These are phyloP conservation scores for Drosophila pseudoananassae DNA, from an alignment of 1,140 invertebrate genomes.

Conservation along the genomic window DNA sequence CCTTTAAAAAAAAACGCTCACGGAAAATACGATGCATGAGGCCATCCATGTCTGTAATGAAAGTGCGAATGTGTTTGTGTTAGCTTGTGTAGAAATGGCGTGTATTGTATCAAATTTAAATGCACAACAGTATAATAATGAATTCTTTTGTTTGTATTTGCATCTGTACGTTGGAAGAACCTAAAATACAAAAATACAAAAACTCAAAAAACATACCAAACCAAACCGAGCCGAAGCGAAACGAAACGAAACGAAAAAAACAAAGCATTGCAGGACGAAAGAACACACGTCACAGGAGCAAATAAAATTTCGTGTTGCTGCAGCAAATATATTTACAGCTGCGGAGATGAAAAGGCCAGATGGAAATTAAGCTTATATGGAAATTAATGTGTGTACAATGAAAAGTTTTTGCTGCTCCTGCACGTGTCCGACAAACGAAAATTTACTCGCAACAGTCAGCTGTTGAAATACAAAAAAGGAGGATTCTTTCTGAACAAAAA, in stretches of 20 bases:
- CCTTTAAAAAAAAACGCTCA: constrained; percentile 9
- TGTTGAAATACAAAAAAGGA: constrained; percentile 24
- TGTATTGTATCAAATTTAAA: constrained; percentile 82
- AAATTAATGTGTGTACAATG: constrained; percentile 59
- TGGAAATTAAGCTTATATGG: constrained; percentile 63
- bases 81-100: constrained; percentile 69
- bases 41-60: constrained; percentile 40
- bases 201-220: constrained; percentile 16
- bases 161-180: constrained; percentile 46
- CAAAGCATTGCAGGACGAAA: constrained; percentile 24
- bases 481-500: neutral
- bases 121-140: constrained; percentile 77
- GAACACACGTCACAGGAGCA: constrained; percentile 13
- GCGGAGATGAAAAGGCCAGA: constrained; percentile 45
- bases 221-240: constrained; percentile 30
- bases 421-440: constrained; percentile 42
- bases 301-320: constrained; percentile 21
- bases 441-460: constrained; percentile 44
- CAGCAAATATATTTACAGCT: constrained; percentile 45
- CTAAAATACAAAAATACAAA: constrained; percentile 26
- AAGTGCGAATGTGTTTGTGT: constrained; percentile 37
- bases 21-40: constrained; percentile 58
- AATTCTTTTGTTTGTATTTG: constrained; percentile 79
- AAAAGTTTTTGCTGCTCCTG: constrained; percentile 43
- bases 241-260: constrained; percentile 12